A percentile compares a stretch with the other conserved stretches of the same genome.
Conservation (phyloP, 2,888 invertebrate species). For the Carabus problematicus region DNA sequence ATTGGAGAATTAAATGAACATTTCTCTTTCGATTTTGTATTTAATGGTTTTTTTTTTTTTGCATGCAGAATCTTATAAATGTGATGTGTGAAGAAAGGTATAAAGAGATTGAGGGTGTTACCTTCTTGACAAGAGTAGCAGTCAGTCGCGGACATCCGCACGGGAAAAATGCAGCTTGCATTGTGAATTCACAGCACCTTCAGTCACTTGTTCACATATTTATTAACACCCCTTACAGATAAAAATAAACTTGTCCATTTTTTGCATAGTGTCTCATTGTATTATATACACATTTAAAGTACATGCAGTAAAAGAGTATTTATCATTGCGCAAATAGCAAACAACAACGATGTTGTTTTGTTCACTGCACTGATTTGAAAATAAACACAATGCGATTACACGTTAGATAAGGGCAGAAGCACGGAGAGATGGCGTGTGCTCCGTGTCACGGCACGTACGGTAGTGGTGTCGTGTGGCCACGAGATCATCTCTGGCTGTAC, state of each 20-base stretch:
- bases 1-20: no score
- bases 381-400: constrained; percentile 1
- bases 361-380: neutral
- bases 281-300: no score
- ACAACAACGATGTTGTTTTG: neutral
- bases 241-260: no score
- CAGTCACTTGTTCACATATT: no score
- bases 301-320: no score
- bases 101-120: neutral
- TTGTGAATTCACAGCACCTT: constrained; percentile 19
- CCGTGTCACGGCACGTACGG: constrained; percentile 4
- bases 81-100: no score
- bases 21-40: no score
- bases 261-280: no score
- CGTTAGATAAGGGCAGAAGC: neutral
- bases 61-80: no score
- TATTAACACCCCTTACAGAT: no score
- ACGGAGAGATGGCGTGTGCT: neutral
- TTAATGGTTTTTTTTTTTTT: no score
- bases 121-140: constrained; percentile 27
- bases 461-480: neutral
- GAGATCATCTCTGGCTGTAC: neutral
- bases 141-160: constrained; percentile 33
- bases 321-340: no score
- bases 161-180: constrained; percentile 32